Evolutionary conservation across 2,888 invertebrate genomes (phyloP).

Genomic region (Orthosia gracilis): DNA sequence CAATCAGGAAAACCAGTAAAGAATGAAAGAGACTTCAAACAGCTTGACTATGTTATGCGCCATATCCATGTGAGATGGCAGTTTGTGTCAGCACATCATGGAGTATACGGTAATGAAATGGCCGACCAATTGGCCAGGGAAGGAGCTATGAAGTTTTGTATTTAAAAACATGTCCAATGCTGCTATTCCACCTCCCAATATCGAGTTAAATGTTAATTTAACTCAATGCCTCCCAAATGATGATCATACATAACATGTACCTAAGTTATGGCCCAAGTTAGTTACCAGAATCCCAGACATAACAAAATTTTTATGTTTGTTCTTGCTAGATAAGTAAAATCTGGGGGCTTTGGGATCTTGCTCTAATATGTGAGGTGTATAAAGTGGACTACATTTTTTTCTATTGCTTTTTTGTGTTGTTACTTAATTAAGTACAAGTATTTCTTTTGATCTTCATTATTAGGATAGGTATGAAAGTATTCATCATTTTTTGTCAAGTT

Average conservation of each 20-base stretch:
- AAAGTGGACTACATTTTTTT: neutral
- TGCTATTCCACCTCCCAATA: neutral
- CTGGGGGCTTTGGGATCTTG: no score
- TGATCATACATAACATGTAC: no score
- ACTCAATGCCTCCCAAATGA: no score
- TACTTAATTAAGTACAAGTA: neutral
- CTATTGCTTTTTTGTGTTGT: neutral
- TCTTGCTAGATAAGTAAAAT: no score
- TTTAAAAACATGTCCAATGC: neutral
- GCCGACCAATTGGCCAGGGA: slow-evolving; percentile 96
- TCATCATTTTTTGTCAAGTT: slow-evolving; percentile 7
- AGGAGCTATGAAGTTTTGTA: slow-evolving; percentile 91
- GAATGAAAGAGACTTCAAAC: slow-evolving; percentile 96
- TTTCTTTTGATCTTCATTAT: slow-evolving; percentile 4
- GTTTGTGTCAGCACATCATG: slow-evolving; percentile 96
- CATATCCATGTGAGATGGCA: slow-evolving; percentile 94
- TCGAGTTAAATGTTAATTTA: no score
- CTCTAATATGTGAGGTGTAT: neutral
- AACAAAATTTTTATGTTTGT: no score
- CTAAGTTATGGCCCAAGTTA: no score
- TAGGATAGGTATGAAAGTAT: slow-evolving; percentile 10
- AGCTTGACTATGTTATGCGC: slow-evolving; percentile 93
- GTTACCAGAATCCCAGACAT: no score
- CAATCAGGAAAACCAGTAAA: slow-evolving; percentile 94
- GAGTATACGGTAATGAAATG: slow-evolving; percentile 96